These are phyloP conservation scores for Anas bahamensis DNA, from an alignment of 2,797 vertebrate species.

Conservation along the genomic window DNA sequence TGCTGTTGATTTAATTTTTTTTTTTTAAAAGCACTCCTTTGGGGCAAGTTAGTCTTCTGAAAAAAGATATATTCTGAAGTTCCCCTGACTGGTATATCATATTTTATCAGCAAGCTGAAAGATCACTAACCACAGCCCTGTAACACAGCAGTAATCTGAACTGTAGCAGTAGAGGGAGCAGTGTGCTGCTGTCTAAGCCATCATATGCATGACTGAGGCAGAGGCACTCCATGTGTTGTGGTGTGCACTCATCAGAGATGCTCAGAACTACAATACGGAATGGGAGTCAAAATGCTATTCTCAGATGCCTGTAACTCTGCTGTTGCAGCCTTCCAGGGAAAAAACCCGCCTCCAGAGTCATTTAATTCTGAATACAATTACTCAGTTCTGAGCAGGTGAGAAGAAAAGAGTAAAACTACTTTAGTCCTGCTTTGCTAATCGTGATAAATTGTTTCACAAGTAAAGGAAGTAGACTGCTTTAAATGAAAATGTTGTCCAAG, in stretches of 20 bases:
- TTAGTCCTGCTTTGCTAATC: neutral
- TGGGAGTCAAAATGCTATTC: neutral
- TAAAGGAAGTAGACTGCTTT: neutral
- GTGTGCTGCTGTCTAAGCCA: neutral
- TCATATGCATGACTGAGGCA: neutral
- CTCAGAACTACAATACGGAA: neutral
- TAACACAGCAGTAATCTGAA: neutral
- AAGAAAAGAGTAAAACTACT: neutral
- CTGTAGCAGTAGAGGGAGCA: neutral
- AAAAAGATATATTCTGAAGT: neutral
- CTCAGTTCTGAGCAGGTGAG: neutral
- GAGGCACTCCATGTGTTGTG: neutral
- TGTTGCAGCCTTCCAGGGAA: neutral
- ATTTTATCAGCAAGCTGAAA: neutral
- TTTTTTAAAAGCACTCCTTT: neutral
- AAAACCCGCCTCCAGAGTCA: neutral
- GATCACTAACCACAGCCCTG: neutral
- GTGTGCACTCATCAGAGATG: neutral
- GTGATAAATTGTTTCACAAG: neutral
- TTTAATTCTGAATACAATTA: neutral
- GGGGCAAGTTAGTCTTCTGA: neutral
- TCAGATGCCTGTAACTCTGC: neutral
- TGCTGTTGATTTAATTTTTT: neutral
- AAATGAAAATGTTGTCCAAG: neutral
- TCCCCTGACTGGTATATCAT: neutral